Evolutionary conservation across 1,140 invertebrate species (phyloP), one percentile per base, ranked within the genome.

Genomic region (Pseudomyrmex flavicornis): DNA sequence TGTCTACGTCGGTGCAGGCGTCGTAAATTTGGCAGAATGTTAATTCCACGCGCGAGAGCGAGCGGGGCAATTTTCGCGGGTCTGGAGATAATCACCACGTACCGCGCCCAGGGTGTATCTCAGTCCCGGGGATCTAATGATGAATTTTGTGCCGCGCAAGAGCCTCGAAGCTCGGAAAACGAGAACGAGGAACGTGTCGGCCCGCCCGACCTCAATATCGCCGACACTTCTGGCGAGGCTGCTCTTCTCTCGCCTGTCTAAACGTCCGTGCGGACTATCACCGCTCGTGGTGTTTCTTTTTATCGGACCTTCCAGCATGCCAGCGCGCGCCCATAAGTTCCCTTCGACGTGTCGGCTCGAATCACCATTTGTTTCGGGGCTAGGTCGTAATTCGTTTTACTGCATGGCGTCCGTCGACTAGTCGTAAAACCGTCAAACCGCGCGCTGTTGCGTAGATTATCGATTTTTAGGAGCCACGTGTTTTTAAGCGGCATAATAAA

Each of bases 21-120:
- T 89, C 88, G 83, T 90, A 89, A 89, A 89, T 90, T 90, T 85
- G 65, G 83, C 58, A 87, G 77, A 89, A 90, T 89, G 84, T 89
- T 89, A 87, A 89, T 89, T 85, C 61, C 46, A 52, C 20, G 22
- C 69, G 68, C 17, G 74, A 54, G 68, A 17, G 15, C 52, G 56
- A 59, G 74, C 54, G 52, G 56, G 59, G 87, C 79, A 86, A 89
- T 89, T 89, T 89, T 90, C 70, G 79, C 79, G 65, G 82, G 77
- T 77, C 72, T 59, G 62, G 72, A 22, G 85, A 89, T 89, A 90
- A 90, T 89, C 84, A 85, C 65, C 75, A 89, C 65, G 82, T 89
- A 74, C 79, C 61, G 61, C 50, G 35, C 50, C 59, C 65, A 15
- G 58, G 44, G 7, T 75, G n/a, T 76, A 68, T 46, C 77, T 63